Evolutionary conservation across 1,140 invertebrate genomes (phyloP), one percentile per base, ranked within the genome.

Genomic region (Drosophila eugracilis): DNA sequence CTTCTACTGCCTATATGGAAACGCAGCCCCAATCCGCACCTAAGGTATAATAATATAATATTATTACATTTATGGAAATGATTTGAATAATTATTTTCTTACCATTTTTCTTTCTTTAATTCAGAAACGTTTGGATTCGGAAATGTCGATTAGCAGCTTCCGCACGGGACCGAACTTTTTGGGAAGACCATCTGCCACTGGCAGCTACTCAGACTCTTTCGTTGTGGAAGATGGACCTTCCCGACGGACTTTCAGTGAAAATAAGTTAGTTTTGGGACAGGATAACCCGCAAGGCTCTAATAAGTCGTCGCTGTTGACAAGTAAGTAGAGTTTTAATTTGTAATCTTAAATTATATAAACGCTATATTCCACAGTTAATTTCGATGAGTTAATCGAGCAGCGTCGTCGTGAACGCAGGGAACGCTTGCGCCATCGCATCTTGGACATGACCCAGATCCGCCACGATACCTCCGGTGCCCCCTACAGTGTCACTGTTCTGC

Each of bases 1-100:
- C 96, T 0, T 97, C 96, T 0, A 97, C 97, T 0, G 96, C 95
- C 1, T 95, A 96, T 58, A 95, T 98, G 71, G 94, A 95, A 7
- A 19, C 30, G 3, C 45, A 65, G 22, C 17, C 24, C 2, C 24
- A 39, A n/a, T n/a, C n/a, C n/a, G n/a, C n/a, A n/a, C n/a, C n/a
- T n/a, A n/a, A n/a, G n/a, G n/a, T n/a, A n/a, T n/a, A n/a, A n/a
- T n/a, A n/a, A n/a, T n/a, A n/a, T n/a, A n/a, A n/a, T n/a, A n/a
- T n/a, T n/a, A n/a, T n/a, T n/a, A n/a, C n/a, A n/a, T n/a, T n/a
- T n/a, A n/a, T n/a, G n/a, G n/a, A n/a, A n/a, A n/a, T n/a, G n/a
- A n/a, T n/a, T n/a, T n/a, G n/a, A n/a, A n/a, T n/a, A n/a, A n/a
- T n/a, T n/a, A n/a, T n/a, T n/a, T n/a, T n/a, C n/a, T n/a, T n/a